Evolutionary conservation across 2,888 invertebrate species (phyloP), one percentile per base, ranked within the genome.

Genomic region (Temnothorax ravouxi): DNA sequence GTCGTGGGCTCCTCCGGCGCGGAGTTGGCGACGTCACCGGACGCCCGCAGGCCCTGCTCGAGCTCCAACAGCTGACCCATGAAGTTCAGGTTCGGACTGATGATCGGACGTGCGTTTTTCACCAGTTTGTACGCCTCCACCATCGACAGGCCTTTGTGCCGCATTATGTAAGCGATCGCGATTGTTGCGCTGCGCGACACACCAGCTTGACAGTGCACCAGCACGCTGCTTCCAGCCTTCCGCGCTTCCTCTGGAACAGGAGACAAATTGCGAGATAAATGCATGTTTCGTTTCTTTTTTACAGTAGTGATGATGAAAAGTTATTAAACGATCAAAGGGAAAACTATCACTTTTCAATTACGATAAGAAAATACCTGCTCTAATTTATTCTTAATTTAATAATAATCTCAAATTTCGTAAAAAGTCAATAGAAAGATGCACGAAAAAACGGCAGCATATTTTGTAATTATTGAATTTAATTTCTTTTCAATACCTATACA

Each of bases 181-280:
- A 99, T 97, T 87, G 99, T 99, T 87, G 99, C 98, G 88, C 99
- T 99, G 89, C 99, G 96, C 80, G 99, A 99, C 72, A 99, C 98
- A 75, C 99, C 99, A 74, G 99, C 99, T 93, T 99, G 99, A 95
- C 99, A 99, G 95, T 99, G 99, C 85, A 99, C 97, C 93, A 99
- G 96, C 59, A 99, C 98, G 92, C 97, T 96, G 93, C 95, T 96
- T 92, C 95, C 97, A 81, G 94, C 96, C 95, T 96, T 97, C 95
- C 97, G 95, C 66, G 97, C 97, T 94, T 97, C 96, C 94, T 97
- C 97, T 97, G 96, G 25, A 96, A 96, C 5, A 62, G 9, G 44
- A 11, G 50, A 47, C 34, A 47, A 6, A 69, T 79, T 79, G 41
- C 71, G 18, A 13, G 34, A 69, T 44, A 2, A 71, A 21, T 44